Percentiles rank a stretch among this genome's conserved stretches.
Conservation (phyloP, 2,888 invertebrate genomes). For the Andrena flavipes region DNA sequence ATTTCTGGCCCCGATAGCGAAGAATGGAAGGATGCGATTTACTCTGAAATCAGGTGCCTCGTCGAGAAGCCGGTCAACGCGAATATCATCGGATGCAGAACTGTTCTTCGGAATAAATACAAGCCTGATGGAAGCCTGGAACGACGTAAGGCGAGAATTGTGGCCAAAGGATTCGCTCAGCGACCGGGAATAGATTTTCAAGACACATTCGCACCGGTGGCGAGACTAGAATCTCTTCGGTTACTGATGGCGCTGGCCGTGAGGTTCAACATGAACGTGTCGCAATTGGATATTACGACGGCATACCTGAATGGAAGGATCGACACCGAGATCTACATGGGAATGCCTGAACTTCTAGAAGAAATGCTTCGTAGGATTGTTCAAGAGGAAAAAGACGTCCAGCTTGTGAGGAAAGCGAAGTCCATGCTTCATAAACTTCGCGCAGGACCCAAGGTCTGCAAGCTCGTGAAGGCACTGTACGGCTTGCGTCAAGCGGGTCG, state of each 20-base stretch:
- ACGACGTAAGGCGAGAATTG: constrained; percentile 54
- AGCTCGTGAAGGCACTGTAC: neutral
- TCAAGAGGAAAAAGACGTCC: neutral
- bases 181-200: constrained; percentile 58
- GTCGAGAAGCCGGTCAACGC: neutral
- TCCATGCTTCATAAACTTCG: neutral
- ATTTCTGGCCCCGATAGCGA: neutral
- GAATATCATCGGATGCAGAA: neutral
- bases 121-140: constrained; percentile 47
- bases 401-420: neutral
- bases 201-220: constrained; percentile 58
- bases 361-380: neutral
- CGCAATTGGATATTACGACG: neutral
- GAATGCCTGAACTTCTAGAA: neutral
- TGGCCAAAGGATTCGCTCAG: constrained; percentile 56
- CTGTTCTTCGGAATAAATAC: constrained; percentile 56
- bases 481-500: neutral
- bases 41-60: neutral
- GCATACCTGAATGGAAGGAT: constrained; percentile 2
- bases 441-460: neutral
- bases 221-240: constrained; percentile 32
- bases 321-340: neutral
- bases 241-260: constrained; percentile 43
- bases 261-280: too few relatives aligned
- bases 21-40: neutral